A percentile compares a stretch with the other conserved stretches of the same genome.
Evolutionary conservation across 2,113 vertebrate species (phyloP).

Genomic region (Catharus fuscescens): DNA sequence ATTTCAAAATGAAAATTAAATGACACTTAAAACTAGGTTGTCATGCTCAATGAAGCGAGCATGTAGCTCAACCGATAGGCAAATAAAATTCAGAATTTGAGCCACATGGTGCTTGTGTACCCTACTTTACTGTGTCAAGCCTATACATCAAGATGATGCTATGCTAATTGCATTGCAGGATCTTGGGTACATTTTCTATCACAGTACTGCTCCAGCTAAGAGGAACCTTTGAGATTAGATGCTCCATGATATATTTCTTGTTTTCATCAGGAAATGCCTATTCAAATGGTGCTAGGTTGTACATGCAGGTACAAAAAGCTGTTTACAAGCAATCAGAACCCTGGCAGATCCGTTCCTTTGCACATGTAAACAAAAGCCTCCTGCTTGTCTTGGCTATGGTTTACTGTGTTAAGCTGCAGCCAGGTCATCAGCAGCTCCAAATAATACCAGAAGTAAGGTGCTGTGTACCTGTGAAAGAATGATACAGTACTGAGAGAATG

Average conservation of each 20-base stretch:
- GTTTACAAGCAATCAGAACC: slow-evolving; percentile 15
- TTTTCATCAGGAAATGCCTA: slow-evolving; percentile 64
- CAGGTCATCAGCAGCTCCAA: not conserved
- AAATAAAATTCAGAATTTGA: slow-evolving; percentile 84
- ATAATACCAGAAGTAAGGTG: too few species aligned
- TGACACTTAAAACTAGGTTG: slow-evolving; percentile 99
- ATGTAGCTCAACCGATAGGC: slow-evolving; percentile 82
- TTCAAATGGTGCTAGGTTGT: slow-evolving; percentile 23
- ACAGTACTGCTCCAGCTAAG: slow-evolving; percentile 50
- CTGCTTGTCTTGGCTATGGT: not conserved
- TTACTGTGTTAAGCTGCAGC: not conserved
- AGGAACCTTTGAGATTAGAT: slow-evolving; percentile 66
- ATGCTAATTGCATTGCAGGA: slow-evolving; percentile 73
- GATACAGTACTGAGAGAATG: not conserved
- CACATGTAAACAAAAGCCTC: not conserved
- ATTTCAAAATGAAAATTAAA: slow-evolving; percentile 99
- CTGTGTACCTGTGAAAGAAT: not conserved
- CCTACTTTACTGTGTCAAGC: slow-evolving; percentile 78
- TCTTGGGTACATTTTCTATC: slow-evolving; percentile 58
- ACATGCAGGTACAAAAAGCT: slow-evolving; percentile 32
- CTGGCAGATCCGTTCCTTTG: not conserved
- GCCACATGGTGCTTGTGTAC: slow-evolving; percentile 79
- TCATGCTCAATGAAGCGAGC: slow-evolving; percentile 96
- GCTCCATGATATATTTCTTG: slow-evolving; percentile 56
- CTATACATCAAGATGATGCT: slow-evolving; percentile 71